Base-by-base conservation (phyloP, 2,113 vertebrate genomes). In the Anolis sagrei region DNA sequence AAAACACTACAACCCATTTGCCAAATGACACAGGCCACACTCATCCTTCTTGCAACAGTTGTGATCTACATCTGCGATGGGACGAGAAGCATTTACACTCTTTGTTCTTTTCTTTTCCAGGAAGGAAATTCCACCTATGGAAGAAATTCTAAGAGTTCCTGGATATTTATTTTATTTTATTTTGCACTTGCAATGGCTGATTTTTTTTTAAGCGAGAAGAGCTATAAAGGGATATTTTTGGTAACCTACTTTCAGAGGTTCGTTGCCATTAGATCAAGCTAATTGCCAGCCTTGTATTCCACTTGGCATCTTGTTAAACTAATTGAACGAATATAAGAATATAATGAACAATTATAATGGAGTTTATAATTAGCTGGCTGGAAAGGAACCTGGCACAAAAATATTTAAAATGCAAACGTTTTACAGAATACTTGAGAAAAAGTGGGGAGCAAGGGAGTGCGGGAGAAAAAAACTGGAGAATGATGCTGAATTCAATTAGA, bases 341-440 rank as follows among this genome's bases (percentile, higher is more conserved):
- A 95, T 95, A 96, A 96, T 94, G 94, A 96, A 95, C 91, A 94
- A 95, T 96, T 94, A 96, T 96, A 95, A 96, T 96, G 94, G 94
- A 94, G 93, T 95, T 96, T 95, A 93, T 96, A 96, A 96, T 96
- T 95, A 96, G 93, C 92, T 91, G 86, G 90, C 87, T 91, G 89
- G 93, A 95, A 95, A 92, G 91, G 94, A 90, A 88, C 84, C 91
- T 85, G 74, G 74, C 73, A 49, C 85, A 89, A 93, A 93, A 95
- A 96, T 94, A 93, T 93, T 94, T 95, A 93, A 94, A 87, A 90
- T 92, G 64, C 74, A 90, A 95, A 91, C 89, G 86, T 82, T 61
- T 90, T 92, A 34, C 0, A 0, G 69, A 76, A 86, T 69, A 58
- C 3, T 78, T 83, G 36, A 81, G 36, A 2, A 3, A 18, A 8